Percentiles rank a stretch among this genome's conserved stretches.
Evolutionary conservation across 1,140 invertebrate species (phyloP).

Genomic region (Lucilia sericata): DNA sequence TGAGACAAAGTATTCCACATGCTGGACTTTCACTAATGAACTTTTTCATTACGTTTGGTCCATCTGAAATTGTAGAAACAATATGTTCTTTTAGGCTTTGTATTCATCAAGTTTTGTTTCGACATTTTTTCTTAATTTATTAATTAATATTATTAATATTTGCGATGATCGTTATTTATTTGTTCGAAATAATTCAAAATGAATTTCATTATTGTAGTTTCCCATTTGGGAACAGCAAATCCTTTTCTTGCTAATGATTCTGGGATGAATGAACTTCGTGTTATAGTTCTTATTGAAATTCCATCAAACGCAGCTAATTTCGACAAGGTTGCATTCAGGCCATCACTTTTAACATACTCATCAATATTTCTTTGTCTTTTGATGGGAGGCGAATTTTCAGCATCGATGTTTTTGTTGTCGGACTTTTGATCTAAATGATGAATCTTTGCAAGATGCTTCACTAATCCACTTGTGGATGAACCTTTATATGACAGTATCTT

Average conservation of each 20-base stretch:
- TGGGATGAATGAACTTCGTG: background rate
- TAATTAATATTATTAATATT: background rate
- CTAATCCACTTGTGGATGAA: too few species aligned
- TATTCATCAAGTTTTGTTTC: background rate
- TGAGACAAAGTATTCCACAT: constrained; percentile 6
- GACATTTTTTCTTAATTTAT: constrained; percentile 3
- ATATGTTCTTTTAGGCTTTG: background rate
- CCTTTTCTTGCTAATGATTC: constrained; percentile 14
- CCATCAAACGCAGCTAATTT: too few species aligned
- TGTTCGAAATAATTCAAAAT: constrained; percentile 17
- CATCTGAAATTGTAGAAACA: background rate
- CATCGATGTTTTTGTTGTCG: too few species aligned
- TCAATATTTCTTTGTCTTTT: too few species aligned
- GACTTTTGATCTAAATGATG: too few species aligned
- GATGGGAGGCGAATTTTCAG: too few species aligned
- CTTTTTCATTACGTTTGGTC: constrained; percentile 11
- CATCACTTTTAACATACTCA: too few species aligned
- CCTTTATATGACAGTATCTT: too few species aligned
- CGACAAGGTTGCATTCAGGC: too few species aligned
- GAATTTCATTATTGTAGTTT: background rate
- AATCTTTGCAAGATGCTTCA: too few species aligned
- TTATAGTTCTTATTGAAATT: background rate
- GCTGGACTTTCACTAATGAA: constrained; percentile 10
- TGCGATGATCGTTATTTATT: background rate
- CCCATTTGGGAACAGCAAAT: background rate